phyloP scores from a whole-genome alignment of 1,140 invertebrate species.

The Philotrypesis tridentata region DNA sequence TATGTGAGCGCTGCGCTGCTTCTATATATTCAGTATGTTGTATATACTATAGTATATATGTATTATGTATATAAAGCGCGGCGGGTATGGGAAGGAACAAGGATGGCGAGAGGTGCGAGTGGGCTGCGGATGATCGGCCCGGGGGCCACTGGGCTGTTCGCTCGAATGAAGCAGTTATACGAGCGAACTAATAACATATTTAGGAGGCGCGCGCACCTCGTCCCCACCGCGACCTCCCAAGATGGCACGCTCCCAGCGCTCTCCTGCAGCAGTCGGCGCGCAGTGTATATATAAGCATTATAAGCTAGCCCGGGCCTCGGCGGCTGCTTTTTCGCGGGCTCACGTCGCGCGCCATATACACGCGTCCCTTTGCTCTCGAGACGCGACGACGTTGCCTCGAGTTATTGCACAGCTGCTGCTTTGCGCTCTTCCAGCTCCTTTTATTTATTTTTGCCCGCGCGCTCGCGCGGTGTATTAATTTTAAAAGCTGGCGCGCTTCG shows the following conservation, averaged over 20 bases:
- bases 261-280: too few species aligned
- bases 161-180: slow-evolving; percentile 71
- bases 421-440: background rate
- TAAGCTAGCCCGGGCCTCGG: background rate
- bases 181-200: slow-evolving; percentile 72
- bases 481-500: slow-evolving; percentile 12
- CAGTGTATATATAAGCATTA: background rate
- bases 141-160: slow-evolving; percentile 58
- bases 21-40: too few species aligned
- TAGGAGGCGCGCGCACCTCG: slow-evolving; percentile 59
- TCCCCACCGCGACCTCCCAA: slow-evolving; percentile 69
- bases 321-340: background rate
- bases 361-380: background rate
- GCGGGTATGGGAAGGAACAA: background rate
- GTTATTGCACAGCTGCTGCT: background rate
- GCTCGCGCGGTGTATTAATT: slow-evolving; percentile 4
- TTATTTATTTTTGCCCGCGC: too few species aligned
- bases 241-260: slow-evolving; percentile 67
- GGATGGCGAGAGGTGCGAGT: slow-evolving; percentile 50
- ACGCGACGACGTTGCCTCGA: background rate
- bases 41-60: too few species aligned
- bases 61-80: too few species aligned
- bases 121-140: slow-evolving; percentile 65
- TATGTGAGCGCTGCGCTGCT: too few species aligned
- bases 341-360: background rate